Percentiles rank a stretch among this genome's conserved stretches.
Evolutionary conservation across 2,797 vertebrate genomes (phyloP).

Genomic region (Poeciliopsis gracilis): DNA sequence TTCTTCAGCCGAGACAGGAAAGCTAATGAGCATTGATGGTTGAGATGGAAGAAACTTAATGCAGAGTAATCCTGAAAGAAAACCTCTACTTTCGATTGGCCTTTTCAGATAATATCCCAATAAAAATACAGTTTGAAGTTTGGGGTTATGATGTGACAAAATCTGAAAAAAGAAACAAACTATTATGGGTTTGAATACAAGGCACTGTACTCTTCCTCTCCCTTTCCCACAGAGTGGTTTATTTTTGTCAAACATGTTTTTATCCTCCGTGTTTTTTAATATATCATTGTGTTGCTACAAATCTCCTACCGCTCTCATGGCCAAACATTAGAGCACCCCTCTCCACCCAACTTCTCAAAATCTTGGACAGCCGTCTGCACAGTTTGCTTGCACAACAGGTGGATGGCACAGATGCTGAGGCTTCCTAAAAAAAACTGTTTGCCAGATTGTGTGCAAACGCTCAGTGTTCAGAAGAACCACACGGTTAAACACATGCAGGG

Average conservation of each 20-base stretch:
- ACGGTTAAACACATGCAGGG: conserved; percentile 5
- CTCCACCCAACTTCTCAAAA: conserved; percentile 25
- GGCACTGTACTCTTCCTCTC: neutral
- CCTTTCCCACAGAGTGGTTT: neutral
- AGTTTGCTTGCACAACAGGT: conserved; percentile 56
- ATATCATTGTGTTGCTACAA: conserved; percentile 13
- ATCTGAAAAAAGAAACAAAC: neutral
- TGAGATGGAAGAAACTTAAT: neutral
- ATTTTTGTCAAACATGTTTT: neutral
- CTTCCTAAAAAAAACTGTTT: conserved; percentile 18
- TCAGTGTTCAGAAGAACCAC: conserved; percentile 35
- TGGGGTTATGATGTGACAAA: neutral
- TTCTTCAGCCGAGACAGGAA: neutral
- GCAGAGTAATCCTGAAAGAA: neutral
- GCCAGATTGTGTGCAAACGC: conserved; percentile 45
- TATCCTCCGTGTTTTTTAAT: neutral
- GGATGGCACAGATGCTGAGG: conserved; percentile 55
- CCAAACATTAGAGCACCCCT: conserved; percentile 51
- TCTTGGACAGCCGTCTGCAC: conserved; percentile 51
- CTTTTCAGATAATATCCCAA: neutral
- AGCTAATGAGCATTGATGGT: neutral
- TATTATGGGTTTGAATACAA: neutral
- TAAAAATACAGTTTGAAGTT: neutral
- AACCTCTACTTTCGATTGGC: neutral
- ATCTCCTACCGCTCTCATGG: conserved; percentile 51